These are phyloP conservation scores for Poecilia picta DNA, from an alignment of 2,797 vertebrate species.

Conservation along the genomic window DNA sequence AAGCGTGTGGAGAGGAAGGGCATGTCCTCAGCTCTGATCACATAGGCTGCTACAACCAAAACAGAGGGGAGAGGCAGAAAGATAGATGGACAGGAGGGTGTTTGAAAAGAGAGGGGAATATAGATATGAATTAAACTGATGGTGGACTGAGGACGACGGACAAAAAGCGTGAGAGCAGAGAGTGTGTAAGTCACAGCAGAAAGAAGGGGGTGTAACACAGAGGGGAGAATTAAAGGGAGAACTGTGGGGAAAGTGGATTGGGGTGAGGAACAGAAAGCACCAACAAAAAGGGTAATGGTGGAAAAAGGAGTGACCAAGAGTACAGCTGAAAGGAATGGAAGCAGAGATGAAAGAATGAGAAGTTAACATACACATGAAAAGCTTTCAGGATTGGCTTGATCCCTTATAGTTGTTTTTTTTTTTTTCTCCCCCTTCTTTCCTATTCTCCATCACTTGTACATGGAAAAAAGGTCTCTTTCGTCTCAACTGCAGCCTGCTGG, in stretches of 20 bases:
- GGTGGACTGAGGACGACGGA: slow-evolving; percentile 45
- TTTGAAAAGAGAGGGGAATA: slow-evolving; percentile 43
- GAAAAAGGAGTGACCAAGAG: slow-evolving; percentile 41
- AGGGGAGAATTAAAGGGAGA: slow-evolving; percentile 40
- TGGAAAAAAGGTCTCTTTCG: slow-evolving; percentile 31
- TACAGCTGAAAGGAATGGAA: slow-evolving; percentile 39
- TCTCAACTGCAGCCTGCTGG: slow-evolving; percentile 33
- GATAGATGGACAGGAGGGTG: slow-evolving; percentile 49
- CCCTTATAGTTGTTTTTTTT: slow-evolving; percentile 8
- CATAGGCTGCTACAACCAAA: slow-evolving; percentile 68
- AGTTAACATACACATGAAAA: slow-evolving; percentile 44
- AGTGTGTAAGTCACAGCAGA: slow-evolving; percentile 18
- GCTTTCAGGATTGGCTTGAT: slow-evolving; percentile 63
- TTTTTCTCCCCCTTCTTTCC: not conserved
- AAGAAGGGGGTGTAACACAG: slow-evolving; percentile 24
- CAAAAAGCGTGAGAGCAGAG: slow-evolving; percentile 21
- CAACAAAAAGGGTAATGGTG: slow-evolving; percentile 34
- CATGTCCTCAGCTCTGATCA: slow-evolving; percentile 78
- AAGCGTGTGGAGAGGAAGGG: slow-evolving; percentile 78
- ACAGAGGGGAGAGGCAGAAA: slow-evolving; percentile 45
- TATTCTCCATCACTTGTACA: slow-evolving; percentile 26
- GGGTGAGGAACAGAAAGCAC: slow-evolving; percentile 19
- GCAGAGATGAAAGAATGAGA: slow-evolving; percentile 60
- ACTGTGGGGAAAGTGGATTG: slow-evolving; percentile 46
- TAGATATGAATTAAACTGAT: slow-evolving; percentile 62